These are phyloP conservation scores for Pandion haliaetus DNA, from an alignment of 2,113 vertebrate species.

Conservation along the genomic window DNA sequence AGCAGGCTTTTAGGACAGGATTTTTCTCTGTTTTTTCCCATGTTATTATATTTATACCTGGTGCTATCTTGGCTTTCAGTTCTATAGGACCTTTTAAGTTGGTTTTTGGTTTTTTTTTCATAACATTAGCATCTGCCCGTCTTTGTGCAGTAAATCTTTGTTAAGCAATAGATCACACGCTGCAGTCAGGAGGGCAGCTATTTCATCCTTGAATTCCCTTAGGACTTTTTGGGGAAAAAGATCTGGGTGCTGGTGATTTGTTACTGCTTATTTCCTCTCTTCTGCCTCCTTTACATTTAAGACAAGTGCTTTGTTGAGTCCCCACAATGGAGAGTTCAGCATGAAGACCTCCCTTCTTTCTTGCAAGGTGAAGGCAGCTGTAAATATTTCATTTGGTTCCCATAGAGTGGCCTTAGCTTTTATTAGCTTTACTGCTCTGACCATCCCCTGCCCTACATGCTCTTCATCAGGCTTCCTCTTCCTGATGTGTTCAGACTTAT, in stretches of 20 bases:
- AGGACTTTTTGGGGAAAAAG: fast-evolving
- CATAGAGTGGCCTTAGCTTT: neutral
- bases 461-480: neutral
- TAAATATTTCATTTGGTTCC: neutral
- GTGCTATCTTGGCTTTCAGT: neutral
- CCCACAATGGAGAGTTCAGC: neutral
- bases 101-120: neutral
- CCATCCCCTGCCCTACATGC: neutral
- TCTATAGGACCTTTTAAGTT: neutral
- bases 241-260: neutral
- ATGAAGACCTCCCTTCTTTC: neutral
- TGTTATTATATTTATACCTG: neutral
- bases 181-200: too few species aligned
- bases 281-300: neutral
- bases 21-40: neutral
- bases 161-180: neutral
- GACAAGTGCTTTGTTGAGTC: neutral
- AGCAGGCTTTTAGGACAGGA: neutral
- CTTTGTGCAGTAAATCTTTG: neutral
- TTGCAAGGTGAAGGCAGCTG: neutral
- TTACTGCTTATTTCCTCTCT: neutral
- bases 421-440: neutral
- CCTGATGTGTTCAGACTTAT: neutral
- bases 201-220: neutral
- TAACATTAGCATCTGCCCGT: neutral